phyloP scores from a whole-genome alignment of 2,113 vertebrate species.

The Anguilla rostrata region DNA sequence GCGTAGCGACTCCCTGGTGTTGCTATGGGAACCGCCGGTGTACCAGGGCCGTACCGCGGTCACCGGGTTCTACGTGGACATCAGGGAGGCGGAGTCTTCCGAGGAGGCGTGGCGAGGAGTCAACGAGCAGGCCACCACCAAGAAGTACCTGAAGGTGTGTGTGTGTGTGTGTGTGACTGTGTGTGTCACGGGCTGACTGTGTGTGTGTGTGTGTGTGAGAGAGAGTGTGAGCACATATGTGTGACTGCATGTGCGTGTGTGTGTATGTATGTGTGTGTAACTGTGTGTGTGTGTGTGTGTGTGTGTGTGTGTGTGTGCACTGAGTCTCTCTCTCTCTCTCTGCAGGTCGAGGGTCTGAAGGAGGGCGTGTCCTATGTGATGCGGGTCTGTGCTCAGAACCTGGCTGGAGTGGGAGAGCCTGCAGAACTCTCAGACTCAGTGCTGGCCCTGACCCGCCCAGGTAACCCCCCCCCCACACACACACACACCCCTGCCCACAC shows the following conservation, averaged over 20 bases:
- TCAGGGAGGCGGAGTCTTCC: slow-evolving; percentile 77
- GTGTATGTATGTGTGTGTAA: too few species aligned
- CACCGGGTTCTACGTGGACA: slow-evolving; percentile 87
- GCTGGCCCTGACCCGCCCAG: slow-evolving; percentile 85
- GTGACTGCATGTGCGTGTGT: too few species aligned
- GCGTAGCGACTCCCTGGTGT: slow-evolving; percentile 82
- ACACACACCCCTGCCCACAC: not conserved
- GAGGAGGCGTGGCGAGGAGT: slow-evolving; percentile 81
- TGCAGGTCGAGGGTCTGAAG: slow-evolving; percentile 78
- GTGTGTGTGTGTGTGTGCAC: too few species aligned
- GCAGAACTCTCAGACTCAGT: slow-evolving; percentile 80
- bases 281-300: too few species aligned
- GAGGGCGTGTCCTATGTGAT: slow-evolving; percentile 82
- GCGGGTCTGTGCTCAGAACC: slow-evolving; percentile 84
- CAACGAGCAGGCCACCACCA: slow-evolving; percentile 77
- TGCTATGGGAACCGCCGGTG: slow-evolving; percentile 86
- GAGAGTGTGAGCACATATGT: too few species aligned
- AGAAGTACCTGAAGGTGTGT: slow-evolving; percentile 82
- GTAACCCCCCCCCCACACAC: slow-evolving; percentile 56
- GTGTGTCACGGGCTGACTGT: too few species aligned
- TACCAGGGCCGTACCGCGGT: slow-evolving; percentile 82
- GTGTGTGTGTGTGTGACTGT: too few species aligned
- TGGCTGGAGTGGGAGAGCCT: slow-evolving; percentile 85
- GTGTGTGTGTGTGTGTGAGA: too few species aligned
- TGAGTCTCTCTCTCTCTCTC: too few species aligned